Base-by-base conservation (phyloP, 92 coral and sea anemone genomes). In the Bergia puertoricense region DNA sequence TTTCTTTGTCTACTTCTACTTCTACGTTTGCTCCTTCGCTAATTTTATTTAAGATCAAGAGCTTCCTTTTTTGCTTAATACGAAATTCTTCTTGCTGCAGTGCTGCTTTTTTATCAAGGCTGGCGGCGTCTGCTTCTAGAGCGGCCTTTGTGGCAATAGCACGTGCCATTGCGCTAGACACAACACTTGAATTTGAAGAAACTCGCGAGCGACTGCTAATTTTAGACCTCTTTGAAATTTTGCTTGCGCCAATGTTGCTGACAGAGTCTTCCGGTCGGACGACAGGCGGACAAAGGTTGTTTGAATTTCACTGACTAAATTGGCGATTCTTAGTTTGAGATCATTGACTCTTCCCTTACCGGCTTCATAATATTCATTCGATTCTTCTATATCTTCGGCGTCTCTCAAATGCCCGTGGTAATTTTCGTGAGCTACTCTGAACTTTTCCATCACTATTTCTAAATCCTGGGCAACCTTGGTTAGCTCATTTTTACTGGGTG, bases 181-280 rank as follows among this genome's bases (percentile, higher is more conserved):
- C n/a, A 22, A 86, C 18, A 13, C 86, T 79, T 9, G 54, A 59
- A 18, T 22, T 4, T 3, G 77, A 41, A 10, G 57, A 56, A 54
- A 43, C 44, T 43, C 16, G 65, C 22, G 77, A n/a, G 77, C 88
- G 51, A 82, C 48, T 40, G 89, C 74, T 39, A 37, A 50, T 46
- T 72, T 74, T 74, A n/a, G 89, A 86, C 30, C 15, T 20, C 8
- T 43, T 80, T 2, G 84, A 73, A 54, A 8, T 6, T 76, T 76
- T 59, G 2, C 73, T 62, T 37, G 51, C 38, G 37, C 91, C 88
- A 13, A 38, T 41, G 43, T 75, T 89, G 76, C 88, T 89, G 72
- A 84, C 41, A 9, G 88, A 89, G 73, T 89, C 91, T 50, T 82
- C 82, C 14, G 88, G 88, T 10, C 44, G 86, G 2, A 88, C n/a